Conservation (phyloP, 2,888 invertebrate species). For the Drosophila nigricruria region DNA sequence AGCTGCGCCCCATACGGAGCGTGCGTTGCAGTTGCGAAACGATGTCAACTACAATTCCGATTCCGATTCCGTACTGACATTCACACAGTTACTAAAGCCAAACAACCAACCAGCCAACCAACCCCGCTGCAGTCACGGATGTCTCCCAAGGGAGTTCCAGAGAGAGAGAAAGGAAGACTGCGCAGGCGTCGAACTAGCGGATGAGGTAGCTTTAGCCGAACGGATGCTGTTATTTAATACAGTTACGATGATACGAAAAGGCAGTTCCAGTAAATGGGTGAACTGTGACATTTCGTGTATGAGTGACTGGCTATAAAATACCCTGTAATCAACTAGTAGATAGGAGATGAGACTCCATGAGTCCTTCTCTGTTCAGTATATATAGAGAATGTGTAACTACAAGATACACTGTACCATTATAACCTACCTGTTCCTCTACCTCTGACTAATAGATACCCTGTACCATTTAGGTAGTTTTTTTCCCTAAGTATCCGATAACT, state of each 20-base stretch:
- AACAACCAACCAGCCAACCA: constrained; percentile 28
- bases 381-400: no score
- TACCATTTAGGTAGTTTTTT: not conserved
- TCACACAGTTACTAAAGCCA: constrained; percentile 59
- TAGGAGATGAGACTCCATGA: not conserved
- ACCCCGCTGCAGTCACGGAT: constrained; percentile 42
- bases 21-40: constrained; percentile 72
- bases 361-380: no score
- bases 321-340: not conserved
- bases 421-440: no score
- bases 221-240: constrained; percentile 53
- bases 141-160: constrained; percentile 42
- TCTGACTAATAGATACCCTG: not conserved
- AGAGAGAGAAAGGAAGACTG: constrained; percentile 17
- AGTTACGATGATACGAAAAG: constrained; percentile 7
- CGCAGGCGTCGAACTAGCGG: constrained; percentile 55
- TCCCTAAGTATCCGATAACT: not conserved
- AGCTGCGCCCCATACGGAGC: constrained; percentile 30
- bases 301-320: not conserved
- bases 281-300: constrained; percentile 7
- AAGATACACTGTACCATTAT: no score
- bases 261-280: constrained; percentile 19
- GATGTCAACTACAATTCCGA: constrained; percentile 75
- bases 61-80: constrained; percentile 62
- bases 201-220: constrained; percentile 30